Evolutionary conservation across 2,888 invertebrate genomes (phyloP).

Genomic region (Lepidonotus clava): DNA sequence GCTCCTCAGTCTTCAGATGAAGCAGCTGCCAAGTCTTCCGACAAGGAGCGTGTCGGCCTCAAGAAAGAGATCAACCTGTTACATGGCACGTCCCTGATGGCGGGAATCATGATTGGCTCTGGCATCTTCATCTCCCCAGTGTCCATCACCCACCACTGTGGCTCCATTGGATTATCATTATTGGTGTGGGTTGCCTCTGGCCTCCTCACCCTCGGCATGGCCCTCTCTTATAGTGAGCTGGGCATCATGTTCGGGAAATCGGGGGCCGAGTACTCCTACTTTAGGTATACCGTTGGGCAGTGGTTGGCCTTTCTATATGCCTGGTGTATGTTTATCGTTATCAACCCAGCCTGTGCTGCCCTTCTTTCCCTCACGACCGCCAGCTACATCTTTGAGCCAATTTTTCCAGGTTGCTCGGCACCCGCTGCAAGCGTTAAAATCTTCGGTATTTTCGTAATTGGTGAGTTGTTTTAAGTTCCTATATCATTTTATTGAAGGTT

Average conservation of each 20-base stretch:
- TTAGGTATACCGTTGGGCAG: slow-evolving; percentile 75
- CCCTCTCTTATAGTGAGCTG: slow-evolving; percentile 93
- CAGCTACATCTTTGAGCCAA: slow-evolving; percentile 94
- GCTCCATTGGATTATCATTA: slow-evolving; percentile 87
- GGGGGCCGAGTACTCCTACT: slow-evolving; percentile 82
- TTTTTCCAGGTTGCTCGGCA: slow-evolving; percentile 94
- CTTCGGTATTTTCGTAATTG: slow-evolving; percentile 93
- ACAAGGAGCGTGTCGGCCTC: slow-evolving; percentile 66
- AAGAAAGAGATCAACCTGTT: slow-evolving; percentile 72
- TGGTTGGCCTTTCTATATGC: slow-evolving; percentile 74
- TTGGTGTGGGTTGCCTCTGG: slow-evolving; percentile 95
- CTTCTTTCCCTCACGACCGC: slow-evolving; percentile 97
- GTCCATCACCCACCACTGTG: slow-evolving; percentile 89
- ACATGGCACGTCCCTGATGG: slow-evolving; percentile 71
- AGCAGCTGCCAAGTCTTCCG: too few relatives aligned
- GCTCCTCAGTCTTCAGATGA: too few relatives aligned
- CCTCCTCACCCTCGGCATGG: slow-evolving; percentile 87
- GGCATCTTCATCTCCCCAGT: slow-evolving; percentile 97
- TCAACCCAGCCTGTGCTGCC: slow-evolving; percentile 81
- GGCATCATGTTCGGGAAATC: slow-evolving; percentile 90
- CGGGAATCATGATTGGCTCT: slow-evolving; percentile 95
- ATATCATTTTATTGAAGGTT: too few relatives aligned
- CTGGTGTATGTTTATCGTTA: slow-evolving; percentile 20
- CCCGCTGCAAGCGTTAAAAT: slow-evolving; percentile 91
- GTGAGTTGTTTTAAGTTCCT: too few relatives aligned